Percentiles rank a stretch among this genome's conserved stretches.
Conservation (phyloP, 2,797 vertebrate species). For the Bradypus variegatus region DNA sequence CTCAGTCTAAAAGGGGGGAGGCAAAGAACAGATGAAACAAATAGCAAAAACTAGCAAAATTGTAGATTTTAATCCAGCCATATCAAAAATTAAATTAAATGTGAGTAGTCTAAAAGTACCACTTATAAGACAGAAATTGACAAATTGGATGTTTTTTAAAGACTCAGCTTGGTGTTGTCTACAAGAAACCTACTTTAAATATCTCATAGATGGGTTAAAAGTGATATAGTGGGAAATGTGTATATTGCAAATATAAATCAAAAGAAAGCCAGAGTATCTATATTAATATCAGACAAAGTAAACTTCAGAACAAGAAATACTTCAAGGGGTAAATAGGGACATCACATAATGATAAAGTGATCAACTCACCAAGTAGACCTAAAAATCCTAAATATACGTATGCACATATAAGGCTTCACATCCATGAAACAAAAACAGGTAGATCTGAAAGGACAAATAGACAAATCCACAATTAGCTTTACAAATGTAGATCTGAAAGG, state of each 20-base stretch:
- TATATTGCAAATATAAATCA: neutral
- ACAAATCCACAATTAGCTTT: neutral
- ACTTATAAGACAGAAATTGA: neutral
- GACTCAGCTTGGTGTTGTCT: neutral
- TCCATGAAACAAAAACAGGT: neutral
- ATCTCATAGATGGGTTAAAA: neutral
- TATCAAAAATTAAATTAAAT: neutral
- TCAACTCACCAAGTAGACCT: neutral
- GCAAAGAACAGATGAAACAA: neutral
- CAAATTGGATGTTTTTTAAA: neutral
- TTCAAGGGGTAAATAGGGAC: neutral
- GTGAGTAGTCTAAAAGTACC: no score
- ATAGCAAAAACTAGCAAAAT: neutral
- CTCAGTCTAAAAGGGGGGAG: neutral
- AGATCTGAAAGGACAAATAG: neutral
- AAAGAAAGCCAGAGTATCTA: neutral
- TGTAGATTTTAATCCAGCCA: neutral
- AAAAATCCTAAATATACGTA: no score
- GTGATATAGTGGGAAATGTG: neutral
- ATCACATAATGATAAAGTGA: neutral
- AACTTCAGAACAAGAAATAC: neutral
- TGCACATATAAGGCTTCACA: neutral
- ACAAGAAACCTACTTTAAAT: neutral
- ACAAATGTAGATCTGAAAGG: neutral
- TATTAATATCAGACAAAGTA: neutral